phyloP scores from a whole-genome alignment of 2,888 invertebrate genomes.

The Drosophila pseudotalamancana region DNA sequence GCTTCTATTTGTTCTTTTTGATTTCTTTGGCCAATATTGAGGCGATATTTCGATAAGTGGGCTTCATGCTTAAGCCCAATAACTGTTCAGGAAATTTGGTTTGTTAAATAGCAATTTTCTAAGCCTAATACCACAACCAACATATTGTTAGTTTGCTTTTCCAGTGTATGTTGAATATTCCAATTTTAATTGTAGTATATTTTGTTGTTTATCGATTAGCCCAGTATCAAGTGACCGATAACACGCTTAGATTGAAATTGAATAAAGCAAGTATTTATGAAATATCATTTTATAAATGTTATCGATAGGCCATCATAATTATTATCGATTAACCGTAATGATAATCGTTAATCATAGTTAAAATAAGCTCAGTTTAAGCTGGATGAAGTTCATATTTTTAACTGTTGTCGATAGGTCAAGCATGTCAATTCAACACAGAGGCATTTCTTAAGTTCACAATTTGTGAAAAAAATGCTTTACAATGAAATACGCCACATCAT shows the following conservation, averaged over 20 bases:
- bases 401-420: neutral
- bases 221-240: too few species aligned
- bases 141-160: too few species aligned
- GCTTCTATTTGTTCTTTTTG: slow-evolving; percentile 54
- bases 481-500: slow-evolving; percentile 20
- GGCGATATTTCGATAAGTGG: slow-evolving; percentile 29
- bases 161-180: too few species aligned
- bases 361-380: too few species aligned
- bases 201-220: too few species aligned
- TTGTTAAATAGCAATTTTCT: neutral
- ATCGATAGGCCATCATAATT: too few species aligned
- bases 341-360: too few species aligned
- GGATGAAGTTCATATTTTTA: neutral
- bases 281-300: too few species aligned
- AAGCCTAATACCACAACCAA: neutral
- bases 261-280: too few species aligned
- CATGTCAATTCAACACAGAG: neutral
- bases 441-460: neutral
- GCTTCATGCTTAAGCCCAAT: slow-evolving; percentile 13
- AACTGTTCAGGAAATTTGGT: neutral
- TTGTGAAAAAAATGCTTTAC: neutral
- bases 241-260: too few species aligned
- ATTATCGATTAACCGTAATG: too few species aligned
- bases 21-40: slow-evolving; percentile 58
- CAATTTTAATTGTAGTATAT: too few species aligned